Evolutionary conservation across 2,113 vertebrate species (phyloP).

Genomic region (Okapia johnstoni): DNA sequence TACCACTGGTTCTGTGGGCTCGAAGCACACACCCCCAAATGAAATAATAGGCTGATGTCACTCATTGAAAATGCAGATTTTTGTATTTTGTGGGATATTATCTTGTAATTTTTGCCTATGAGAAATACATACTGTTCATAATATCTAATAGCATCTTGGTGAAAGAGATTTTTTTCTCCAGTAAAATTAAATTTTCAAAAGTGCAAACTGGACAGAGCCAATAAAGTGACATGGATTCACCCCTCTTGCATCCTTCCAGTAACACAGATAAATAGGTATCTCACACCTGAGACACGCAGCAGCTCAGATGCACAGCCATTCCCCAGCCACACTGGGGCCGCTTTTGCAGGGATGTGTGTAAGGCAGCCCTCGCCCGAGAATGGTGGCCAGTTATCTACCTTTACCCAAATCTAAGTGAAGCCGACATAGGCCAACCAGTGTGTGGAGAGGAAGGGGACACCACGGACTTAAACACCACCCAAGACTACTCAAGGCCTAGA

Average conservation of each 20-base stretch:
- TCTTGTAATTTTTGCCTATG: not conserved
- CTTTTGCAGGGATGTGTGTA: accelerated
- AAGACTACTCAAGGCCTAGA: accelerated
- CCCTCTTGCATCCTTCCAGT: accelerated
- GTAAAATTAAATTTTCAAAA: not conserved
- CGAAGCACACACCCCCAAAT: conserved; percentile 31
- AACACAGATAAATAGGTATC: accelerated
- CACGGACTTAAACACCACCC: too few species aligned
- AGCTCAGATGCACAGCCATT: accelerated
- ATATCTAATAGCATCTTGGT: not conserved
- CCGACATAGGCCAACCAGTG: accelerated
- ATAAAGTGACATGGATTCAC: not conserved
- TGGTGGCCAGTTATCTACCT: accelerated
- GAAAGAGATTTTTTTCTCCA: not conserved
- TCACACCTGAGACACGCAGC: accelerated
- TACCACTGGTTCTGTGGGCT: conserved; percentile 71
- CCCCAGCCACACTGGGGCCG: accelerated
- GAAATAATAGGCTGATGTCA: conserved; percentile 33
- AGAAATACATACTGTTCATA: not conserved
- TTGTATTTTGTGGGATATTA: not conserved
- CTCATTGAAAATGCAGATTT: conserved; percentile 15
- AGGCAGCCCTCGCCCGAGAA: too few species aligned
- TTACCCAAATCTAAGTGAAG: not conserved
- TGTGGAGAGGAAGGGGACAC: not conserved
- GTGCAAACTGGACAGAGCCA: not conserved